Evolutionary conservation across 2,888 invertebrate species (phyloP).

Genomic region (Andrena flavipes): DNA sequence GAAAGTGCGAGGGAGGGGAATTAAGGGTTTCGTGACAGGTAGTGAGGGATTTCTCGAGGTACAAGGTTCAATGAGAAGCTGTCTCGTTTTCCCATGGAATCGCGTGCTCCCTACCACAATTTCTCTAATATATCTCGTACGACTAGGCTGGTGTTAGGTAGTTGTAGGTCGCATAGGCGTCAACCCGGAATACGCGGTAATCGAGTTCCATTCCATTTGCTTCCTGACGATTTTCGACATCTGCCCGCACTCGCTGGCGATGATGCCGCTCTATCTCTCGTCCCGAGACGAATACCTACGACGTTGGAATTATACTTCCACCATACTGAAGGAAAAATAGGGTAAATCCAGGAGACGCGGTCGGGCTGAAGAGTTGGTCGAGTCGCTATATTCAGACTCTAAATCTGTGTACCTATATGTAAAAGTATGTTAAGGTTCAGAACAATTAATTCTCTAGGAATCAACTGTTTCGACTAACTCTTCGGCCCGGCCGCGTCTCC

Average conservation of each 20-base stretch:
- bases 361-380: too few species aligned
- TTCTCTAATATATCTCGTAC: slow-evolving; percentile 34
- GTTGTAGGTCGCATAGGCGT: slow-evolving; percentile 28
- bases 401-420: too few species aligned
- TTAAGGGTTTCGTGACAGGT: neutral
- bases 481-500: too few species aligned
- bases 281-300: neutral
- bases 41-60: neutral
- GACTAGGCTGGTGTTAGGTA: slow-evolving; percentile 3
- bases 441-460: too few species aligned
- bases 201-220: slow-evolving; percentile 46
- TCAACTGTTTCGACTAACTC: too few species aligned
- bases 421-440: too few species aligned
- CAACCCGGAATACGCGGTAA: slow-evolving; percentile 43
- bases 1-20: neutral
- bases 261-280: neutral
- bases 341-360: too few species aligned
- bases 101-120: slow-evolving; percentile 22
- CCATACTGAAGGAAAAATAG: neutral
- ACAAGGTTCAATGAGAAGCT: neutral
- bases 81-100: slow-evolving; percentile 8
- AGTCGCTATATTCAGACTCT: too few species aligned
- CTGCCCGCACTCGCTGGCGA: neutral
- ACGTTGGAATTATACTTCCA: slow-evolving; percentile 18
- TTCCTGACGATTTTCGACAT: slow-evolving; percentile 39